Evolutionary conservation across 2,888 invertebrate species (phyloP).

Genomic region (Tetranychus truncatus): DNA sequence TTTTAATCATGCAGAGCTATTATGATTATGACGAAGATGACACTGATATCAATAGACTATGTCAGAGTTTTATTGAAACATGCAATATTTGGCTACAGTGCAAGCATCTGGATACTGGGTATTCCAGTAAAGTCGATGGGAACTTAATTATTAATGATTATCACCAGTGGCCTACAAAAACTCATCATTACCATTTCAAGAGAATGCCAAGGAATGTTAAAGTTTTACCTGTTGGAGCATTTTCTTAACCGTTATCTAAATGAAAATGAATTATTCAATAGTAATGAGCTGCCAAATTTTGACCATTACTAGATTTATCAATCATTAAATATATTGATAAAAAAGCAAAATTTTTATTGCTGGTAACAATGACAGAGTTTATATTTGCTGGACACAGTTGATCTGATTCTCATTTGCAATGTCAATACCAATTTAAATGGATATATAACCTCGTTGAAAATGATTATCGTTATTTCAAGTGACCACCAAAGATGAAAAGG

Average conservation of each 20-base stretch:
- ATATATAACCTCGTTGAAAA: too few relatives aligned
- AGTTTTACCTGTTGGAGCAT: not conserved
- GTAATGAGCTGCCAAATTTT: too few relatives aligned
- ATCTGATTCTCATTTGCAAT: too few relatives aligned
- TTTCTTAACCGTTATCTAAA: not conserved
- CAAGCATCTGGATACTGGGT: not conserved
- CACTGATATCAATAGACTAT: not conserved
- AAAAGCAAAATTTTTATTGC: too few relatives aligned
- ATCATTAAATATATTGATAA: too few relatives aligned
- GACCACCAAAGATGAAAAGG: too few relatives aligned
- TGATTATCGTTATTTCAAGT: too few relatives aligned
- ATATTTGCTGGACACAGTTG: too few relatives aligned
- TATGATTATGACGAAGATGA: constrained; percentile 5
- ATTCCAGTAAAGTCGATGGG: not conserved
- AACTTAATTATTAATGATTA: not conserved
- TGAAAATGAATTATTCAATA: too few relatives aligned
- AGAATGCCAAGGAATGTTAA: not conserved
- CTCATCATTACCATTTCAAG: not conserved
- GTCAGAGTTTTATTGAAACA: not conserved
- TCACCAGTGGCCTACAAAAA: not conserved
- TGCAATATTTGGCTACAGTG: not conserved
- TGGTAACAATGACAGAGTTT: too few relatives aligned
- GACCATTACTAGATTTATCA: too few relatives aligned
- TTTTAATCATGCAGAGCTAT: not conserved
- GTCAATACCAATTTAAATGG: too few relatives aligned